Percentiles rank a stretch among this genome's conserved stretches.
Conservation (phyloP, 2,113 vertebrate genomes). For the Brienomyrus longianalis region DNA sequence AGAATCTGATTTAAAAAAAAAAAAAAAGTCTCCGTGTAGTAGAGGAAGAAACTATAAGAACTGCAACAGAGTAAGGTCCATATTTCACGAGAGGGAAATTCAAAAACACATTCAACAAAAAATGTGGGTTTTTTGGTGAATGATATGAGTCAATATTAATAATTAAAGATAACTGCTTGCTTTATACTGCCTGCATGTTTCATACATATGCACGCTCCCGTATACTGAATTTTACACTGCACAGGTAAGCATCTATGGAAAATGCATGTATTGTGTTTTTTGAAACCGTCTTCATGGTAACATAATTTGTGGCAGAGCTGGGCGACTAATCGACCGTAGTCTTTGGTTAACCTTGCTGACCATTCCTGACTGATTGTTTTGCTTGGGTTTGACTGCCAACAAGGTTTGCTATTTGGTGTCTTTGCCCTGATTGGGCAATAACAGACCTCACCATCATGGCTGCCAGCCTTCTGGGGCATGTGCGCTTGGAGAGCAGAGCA, state of each 20-base stretch:
- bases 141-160: background rate
- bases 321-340: background rate
- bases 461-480: slow-evolving; percentile 64
- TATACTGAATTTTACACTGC: background rate
- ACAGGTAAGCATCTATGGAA: background rate
- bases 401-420: background rate
- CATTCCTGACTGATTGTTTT: background rate
- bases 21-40: background rate
- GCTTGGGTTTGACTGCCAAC: background rate
- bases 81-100: background rate
- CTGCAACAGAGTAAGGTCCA: background rate
- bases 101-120: background rate
- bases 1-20: background rate
- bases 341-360: background rate
- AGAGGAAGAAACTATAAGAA: background rate
- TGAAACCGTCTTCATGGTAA: background rate
- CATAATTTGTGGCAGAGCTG: background rate
- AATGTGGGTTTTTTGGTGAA: background rate
- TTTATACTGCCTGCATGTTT: background rate
- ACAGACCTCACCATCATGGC: slow-evolving; percentile 60
- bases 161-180: background rate
- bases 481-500: slow-evolving; percentile 65
- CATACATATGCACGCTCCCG: background rate
- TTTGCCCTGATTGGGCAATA: background rate
- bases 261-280: background rate